Base-by-base conservation (phyloP, 2,888 invertebrate species). In the Pterostichus madidus region DNA sequence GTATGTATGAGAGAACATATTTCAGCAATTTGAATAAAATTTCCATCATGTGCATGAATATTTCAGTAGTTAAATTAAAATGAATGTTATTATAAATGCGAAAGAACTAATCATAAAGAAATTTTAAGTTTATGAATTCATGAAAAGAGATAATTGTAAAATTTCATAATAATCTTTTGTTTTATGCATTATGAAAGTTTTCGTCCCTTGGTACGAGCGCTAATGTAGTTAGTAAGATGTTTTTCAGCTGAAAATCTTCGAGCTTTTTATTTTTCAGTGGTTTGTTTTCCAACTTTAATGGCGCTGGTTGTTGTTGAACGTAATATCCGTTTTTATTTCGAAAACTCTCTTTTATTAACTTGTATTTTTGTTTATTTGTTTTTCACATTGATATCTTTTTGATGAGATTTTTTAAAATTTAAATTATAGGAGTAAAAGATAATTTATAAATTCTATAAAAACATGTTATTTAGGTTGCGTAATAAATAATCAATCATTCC, bases 211-310 rank as follows among this genome's bases (percentile, higher is more conserved):
- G 49, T 49, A 49, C n/a, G 49, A 49, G 13, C 49, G 49, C 49
- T 49, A 49, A 49, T 49, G 49, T 49, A 49, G 59, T 59, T 59
- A 59, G 8, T 5, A 59, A 59, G 24, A 59, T 31, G 59, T 59
- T 59, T 59, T 59, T 59, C 59, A 31, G 24, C 31, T 11, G 31
- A 59, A 31, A 10, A 59, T 59, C 59, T 59, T 59, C 17, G 53
- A 8, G 31, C 31, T 31, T 59, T 31, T 59, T 31, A 59, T 49
- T 49, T 49, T 49, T 49, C 49, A 10, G 49, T 11, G 31, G 59
- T 59, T 31, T 59, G 59, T 59, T 59, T 59, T 59, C 31, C 24
- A 59, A 59, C 24, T 31, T 59, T 59, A 59, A 59, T 59, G 59
- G 59, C 31, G 17, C 59, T 59, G 11, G 11, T 11, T 49, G 49